A percentile compares a stretch with the other conserved stretches of the same genome.
Conservation (phyloP, 2,888 invertebrate species). For the Ypsolopha scabrella region DNA sequence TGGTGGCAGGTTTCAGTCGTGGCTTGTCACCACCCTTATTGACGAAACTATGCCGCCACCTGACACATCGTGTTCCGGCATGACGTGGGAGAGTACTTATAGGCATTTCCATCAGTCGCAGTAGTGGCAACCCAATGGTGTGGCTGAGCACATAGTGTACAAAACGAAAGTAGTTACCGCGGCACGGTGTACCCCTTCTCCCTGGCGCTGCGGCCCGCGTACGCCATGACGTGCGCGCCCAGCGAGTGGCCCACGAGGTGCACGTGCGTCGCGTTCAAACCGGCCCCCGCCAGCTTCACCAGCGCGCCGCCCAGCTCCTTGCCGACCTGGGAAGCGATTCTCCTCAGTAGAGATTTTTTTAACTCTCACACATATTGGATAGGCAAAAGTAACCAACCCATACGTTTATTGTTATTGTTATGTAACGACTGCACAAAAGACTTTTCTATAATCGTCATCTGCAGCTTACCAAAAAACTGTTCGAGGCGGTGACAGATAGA, state of each 20-base stretch:
- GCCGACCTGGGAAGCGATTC: slow-evolving; percentile 29
- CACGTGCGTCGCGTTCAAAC: slow-evolving; percentile 35
- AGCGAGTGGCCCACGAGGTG: slow-evolving; percentile 57
- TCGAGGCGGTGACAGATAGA: too few species aligned
- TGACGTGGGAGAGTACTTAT: too few species aligned
- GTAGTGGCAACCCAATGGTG: too few species aligned
- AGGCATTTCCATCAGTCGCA: too few species aligned
- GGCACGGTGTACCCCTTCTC: slow-evolving; percentile 30
- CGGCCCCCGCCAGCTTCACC: slow-evolving; percentile 28
- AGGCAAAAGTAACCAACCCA: too few species aligned
- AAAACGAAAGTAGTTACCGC: slow-evolving; percentile 30
- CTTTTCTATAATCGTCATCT: too few species aligned
- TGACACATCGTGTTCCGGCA: too few species aligned
- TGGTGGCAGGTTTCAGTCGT: not conserved
- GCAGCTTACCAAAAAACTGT: too few species aligned
- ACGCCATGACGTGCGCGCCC: slow-evolving; percentile 54
- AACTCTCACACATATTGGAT: too few species aligned
- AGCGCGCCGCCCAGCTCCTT: slow-evolving; percentile 32
- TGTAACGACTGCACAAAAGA: too few species aligned
- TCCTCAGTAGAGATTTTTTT: not conserved
- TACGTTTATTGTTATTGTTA: too few species aligned
- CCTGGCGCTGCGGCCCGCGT: slow-evolving; percentile 38
- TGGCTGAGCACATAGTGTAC: too few species aligned
- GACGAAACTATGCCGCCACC: not conserved
- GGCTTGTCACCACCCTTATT: not conserved